Evolutionary conservation across 1,140 invertebrate species (phyloP), one percentile per base, ranked within the genome.

Genomic region (Atopsyche davidsoni): DNA sequence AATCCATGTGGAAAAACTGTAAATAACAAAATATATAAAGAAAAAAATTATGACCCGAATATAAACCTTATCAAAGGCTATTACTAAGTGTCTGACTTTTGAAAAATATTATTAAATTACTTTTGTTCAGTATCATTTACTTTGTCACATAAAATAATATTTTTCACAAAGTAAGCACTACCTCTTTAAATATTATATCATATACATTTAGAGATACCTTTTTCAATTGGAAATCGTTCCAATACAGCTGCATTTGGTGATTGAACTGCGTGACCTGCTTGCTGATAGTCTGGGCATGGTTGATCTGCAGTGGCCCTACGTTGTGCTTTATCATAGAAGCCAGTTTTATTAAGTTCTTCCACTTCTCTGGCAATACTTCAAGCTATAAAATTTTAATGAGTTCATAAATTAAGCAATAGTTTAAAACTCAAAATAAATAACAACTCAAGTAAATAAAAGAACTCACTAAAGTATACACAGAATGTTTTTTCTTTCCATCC

Each of bases 331-430:
- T 82, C 41, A 83, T 81, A 3, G 87, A 79, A 4, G 87, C 82
- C 51, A 75, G 61, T 67, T 93, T 92, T 66, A 96, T 92, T n/a
- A 89, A 79, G 51, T 84, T 86, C 22, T 69, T 77, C 94, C 94
- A 98, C 57, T 80, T 79, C 57, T 93, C 89, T 0, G 93, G 93
- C 21, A 97, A 67, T 60, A 89, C 82, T 67, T 83, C 69, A 28
- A 80, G 61, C 67, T 79, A 68, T 49, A 77, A 49, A 44, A 38
- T 35, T 23, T 10, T 19, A 41, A 41, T 41, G 22, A 3, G 3
- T 41, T 1, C 2, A 14, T 36, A 36, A n/a, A 2, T 36, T n/a
- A 28, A 28, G n/a, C 24, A 28, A 28, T 28, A 28, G 6, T 7
- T 7, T 28, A n/a, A 6, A 28, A n/a, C 6, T 28, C n/a, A 28